Conservation (phyloP, 1,140 invertebrate genomes). For the Drosophila lini region DNA sequence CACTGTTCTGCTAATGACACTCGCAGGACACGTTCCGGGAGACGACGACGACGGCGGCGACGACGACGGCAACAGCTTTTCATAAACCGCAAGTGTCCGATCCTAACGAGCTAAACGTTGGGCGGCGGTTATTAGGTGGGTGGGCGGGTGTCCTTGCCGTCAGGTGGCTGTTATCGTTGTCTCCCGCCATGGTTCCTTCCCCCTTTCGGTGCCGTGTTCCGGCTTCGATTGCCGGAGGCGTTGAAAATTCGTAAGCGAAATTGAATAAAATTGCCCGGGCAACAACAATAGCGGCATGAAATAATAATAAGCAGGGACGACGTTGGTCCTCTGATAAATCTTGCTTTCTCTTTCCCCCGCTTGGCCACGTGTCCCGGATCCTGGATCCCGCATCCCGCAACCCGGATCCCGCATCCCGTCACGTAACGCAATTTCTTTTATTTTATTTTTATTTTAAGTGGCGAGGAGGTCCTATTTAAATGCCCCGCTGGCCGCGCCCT, state of each 20-base stretch:
- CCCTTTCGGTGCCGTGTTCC: constrained; percentile 6
- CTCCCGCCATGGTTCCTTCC: not conserved
- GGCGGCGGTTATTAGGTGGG: not conserved
- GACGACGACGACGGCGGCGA: not conserved
- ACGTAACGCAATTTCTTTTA: constrained; percentile 56
- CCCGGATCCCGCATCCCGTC: constrained; percentile 6
- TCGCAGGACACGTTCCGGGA: constrained; percentile 55
- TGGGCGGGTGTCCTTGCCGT: constrained; percentile 6
- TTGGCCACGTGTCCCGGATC: not conserved
- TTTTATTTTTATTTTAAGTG: constrained; percentile 32
- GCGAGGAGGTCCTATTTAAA: constrained; percentile 62
- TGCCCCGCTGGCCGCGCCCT: constrained; percentile 35
- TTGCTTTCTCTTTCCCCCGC: not conserved
- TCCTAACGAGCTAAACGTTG: constrained; percentile 53
- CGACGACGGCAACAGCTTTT: constrained; percentile 31
- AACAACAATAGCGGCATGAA: constrained; percentile 45
- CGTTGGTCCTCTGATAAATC: not conserved
- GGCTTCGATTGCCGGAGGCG: constrained; percentile 51
- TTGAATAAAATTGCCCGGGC: constrained; percentile 67
- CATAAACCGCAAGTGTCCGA: constrained; percentile 59
- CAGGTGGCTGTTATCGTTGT: constrained; percentile 43
- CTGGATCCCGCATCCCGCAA: not conserved
- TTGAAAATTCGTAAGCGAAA: constrained; percentile 64
- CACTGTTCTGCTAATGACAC: constrained; percentile 55
- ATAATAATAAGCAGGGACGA: constrained; percentile 60